phyloP scores from a whole-genome alignment of 2,888 invertebrate genomes.

The Sesamia inferens region DNA sequence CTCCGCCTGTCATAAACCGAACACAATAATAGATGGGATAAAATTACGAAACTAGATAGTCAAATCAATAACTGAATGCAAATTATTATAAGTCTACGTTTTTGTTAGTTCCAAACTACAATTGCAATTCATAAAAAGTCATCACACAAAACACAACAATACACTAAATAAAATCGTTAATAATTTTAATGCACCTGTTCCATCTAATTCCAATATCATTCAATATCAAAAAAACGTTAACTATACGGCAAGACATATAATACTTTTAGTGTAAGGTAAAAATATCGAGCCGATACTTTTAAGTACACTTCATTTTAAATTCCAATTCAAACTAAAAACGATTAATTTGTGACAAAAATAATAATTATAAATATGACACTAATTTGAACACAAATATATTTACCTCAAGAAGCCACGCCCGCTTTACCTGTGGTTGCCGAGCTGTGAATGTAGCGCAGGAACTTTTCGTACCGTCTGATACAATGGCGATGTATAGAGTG shows the following conservation, averaged over 20 bases:
- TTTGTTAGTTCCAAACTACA: slow-evolving; percentile 40
- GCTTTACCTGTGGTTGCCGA: background rate
- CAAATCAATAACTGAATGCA: slow-evolving; percentile 44
- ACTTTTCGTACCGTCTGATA: background rate
- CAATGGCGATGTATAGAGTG: background rate
- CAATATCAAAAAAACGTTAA: slow-evolving; percentile 57
- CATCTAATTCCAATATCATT: slow-evolving; percentile 54
- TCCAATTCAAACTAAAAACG: slow-evolving; percentile 64
- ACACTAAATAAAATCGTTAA: slow-evolving; percentile 41
- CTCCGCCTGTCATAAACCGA: slow-evolving; percentile 28
- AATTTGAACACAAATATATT: slow-evolving; percentile 86
- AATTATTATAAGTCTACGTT: slow-evolving; percentile 31
- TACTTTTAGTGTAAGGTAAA: slow-evolving; percentile 74
- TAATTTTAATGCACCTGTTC: slow-evolving; percentile 53
- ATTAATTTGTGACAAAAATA: slow-evolving; percentile 80
- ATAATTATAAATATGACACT: slow-evolving; percentile 86
- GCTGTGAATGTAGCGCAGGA: background rate
- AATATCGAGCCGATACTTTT: slow-evolving; percentile 72
- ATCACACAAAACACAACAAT: slow-evolving; percentile 57
- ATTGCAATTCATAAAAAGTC: slow-evolving; percentile 24
- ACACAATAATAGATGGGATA: slow-evolving; percentile 57
- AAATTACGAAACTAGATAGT: slow-evolving; percentile 42
- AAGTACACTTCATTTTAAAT: slow-evolving; percentile 66
- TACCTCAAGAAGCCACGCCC: background rate
- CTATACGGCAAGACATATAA: slow-evolving; percentile 79